Evolutionary conservation across 2,888 invertebrate species (phyloP).

Genomic region (Odontocolon sp.): DNA sequence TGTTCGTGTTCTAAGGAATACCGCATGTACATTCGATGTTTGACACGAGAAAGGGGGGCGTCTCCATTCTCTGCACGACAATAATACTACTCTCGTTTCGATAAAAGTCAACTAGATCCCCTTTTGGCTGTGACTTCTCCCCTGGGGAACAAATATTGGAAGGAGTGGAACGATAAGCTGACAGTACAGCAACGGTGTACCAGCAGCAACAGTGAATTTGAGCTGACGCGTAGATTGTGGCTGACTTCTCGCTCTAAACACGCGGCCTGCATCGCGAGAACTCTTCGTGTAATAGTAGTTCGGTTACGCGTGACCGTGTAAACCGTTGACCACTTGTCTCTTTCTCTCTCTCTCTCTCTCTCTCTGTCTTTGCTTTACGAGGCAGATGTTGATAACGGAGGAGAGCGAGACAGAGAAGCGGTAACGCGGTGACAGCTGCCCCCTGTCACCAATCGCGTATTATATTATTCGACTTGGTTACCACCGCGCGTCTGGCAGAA

Average conservation of each 20-base stretch:
- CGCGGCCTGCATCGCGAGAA: slow-evolving; percentile 2
- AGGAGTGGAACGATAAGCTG: slow-evolving; percentile 67
- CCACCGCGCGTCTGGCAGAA: slow-evolving; percentile 61
- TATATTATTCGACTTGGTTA: slow-evolving; percentile 67
- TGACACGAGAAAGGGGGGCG: slow-evolving; percentile 44
- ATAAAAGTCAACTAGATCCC: slow-evolving; percentile 31
- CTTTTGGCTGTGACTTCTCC: slow-evolving; percentile 47
- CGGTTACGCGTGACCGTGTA: slow-evolving; percentile 39
- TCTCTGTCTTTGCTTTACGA: slow-evolving; percentile 72
- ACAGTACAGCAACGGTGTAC: slow-evolving; percentile 9
- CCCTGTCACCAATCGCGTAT: slow-evolving; percentile 45
- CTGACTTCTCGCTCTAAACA: neutral
- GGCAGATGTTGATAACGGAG: slow-evolving; percentile 76
- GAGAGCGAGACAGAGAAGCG: slow-evolving; percentile 56
- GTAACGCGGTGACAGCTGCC: slow-evolving; percentile 71
- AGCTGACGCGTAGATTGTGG: slow-evolving; percentile 66
- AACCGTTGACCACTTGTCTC: slow-evolving; percentile 58
- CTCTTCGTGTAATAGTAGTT: slow-evolving; percentile 43
- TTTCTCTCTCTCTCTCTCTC: too few species aligned
- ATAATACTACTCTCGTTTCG: slow-evolving; percentile 61
- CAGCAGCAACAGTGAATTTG: slow-evolving; percentile 63
- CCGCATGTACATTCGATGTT: neutral
- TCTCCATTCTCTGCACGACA: slow-evolving; percentile 65
- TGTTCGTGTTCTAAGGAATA: neutral
- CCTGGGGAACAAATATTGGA: slow-evolving; percentile 72